phyloP scores from a whole-genome alignment of 92 coral and sea anemone species.

The Porites cylindrica region DNA sequence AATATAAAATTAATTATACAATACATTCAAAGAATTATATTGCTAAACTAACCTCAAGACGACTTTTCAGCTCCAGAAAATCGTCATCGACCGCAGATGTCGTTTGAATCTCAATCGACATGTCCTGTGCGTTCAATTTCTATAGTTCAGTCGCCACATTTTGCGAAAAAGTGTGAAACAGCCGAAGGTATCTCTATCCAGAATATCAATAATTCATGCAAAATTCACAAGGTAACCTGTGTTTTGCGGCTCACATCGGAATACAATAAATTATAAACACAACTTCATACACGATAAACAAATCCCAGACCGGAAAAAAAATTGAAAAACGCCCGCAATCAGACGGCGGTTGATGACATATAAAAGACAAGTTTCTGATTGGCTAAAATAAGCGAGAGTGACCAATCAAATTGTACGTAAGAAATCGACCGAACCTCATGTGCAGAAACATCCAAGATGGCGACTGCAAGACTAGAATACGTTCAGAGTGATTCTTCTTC shows the following conservation, averaged over 20 bases:
- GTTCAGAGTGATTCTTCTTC: slow-evolving; percentile 51
- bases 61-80: slow-evolving; percentile 73
- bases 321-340: slow-evolving; percentile 12
- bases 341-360: slow-evolving; percentile 16
- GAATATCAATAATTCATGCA: slow-evolving; percentile 41
- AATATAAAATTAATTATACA: not conserved
- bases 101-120: slow-evolving; percentile 61
- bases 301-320: not conserved
- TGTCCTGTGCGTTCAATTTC: slow-evolving; percentile 14
- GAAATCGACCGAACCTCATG: slow-evolving; percentile 20
- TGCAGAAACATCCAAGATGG: slow-evolving; percentile 66
- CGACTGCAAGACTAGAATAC: slow-evolving; percentile 76
- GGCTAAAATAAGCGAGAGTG: slow-evolving; percentile 25
- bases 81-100: slow-evolving; percentile 64
- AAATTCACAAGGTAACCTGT: slow-evolving; percentile 25
- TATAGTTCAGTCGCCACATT: slow-evolving; percentile 25
- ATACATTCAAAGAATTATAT: not conserved
- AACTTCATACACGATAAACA: not conserved
- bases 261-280: not conserved
- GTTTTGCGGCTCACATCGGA: slow-evolving; percentile 3
- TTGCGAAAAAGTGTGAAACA: not conserved
- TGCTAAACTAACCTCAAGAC: slow-evolving; percentile 64
- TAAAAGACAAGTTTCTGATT: slow-evolving; percentile 54
- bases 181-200: slow-evolving; percentile 10
- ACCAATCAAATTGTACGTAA: slow-evolving; percentile 53